Evolutionary conservation across 2,113 vertebrate genomes (phyloP), one percentile per base, ranked within the genome.

Genomic region (Mesembrinibis cayennensis): DNA sequence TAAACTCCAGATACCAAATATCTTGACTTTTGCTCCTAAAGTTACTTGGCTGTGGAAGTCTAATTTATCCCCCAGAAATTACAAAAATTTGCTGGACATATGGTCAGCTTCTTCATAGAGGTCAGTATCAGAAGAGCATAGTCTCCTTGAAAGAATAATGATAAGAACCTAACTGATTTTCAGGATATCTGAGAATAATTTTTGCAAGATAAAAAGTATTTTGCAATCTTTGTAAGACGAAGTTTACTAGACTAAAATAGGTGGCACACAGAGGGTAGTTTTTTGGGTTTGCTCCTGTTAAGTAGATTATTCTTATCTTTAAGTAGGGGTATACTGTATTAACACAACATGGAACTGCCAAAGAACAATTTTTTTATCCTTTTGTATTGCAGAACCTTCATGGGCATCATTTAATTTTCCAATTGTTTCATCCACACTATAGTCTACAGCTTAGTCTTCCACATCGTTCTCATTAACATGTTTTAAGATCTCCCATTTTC

Each of bases 381-480:
- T 11, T 27, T 72, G 12, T 10, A 18, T 16, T 14, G 16, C 26
- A 61, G 40, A 77, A 86, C 38, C 8, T 32, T 82, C 40, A 38
- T 2, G 0, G 21, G 6, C 14, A 9, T 42, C 3, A 2, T 23
- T 71, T 72, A 4, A 1, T 83, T 74, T 55, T 53, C 44, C 30
- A 15, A 38, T 29, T 61, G 17, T 73, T 73, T 78, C n/a, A 32
- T 22, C 15, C 23, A 49, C 5, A 2, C 11, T 23, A 8, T 4
- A 30, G 13, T 14, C 26, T 61, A 30, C 2, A 1, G 42, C 6
- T 63, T 53, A 61, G 45, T 74, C 27, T 71, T 56, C 42, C 14
- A 25, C 9, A 12, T 47, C 1, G 0, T 53, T 88, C 32, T 45
- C 27, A 13, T 26, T 55, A 70, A 18, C 3, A 3, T n/a, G 12